Evolutionary conservation across 2,797 vertebrate species (phyloP).

Genomic region (Sarcophilus harrisii): DNA sequence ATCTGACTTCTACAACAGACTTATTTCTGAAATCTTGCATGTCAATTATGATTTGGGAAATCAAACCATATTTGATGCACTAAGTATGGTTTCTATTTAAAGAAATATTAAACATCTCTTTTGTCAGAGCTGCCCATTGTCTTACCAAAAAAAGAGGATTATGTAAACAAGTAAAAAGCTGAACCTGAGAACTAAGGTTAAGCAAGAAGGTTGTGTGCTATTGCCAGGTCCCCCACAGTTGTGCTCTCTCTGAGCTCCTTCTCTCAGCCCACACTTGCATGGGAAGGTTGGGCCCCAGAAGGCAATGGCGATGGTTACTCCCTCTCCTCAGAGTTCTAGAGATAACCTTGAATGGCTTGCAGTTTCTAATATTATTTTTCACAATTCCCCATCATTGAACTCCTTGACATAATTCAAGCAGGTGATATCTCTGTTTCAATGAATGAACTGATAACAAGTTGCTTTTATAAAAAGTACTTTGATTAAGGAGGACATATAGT

Average conservation of each 20-base stretch:
- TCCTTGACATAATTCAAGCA: background rate
- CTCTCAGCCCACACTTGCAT: background rate
- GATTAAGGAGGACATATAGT: background rate
- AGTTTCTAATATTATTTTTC: background rate
- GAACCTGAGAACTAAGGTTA: background rate
- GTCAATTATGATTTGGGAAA: background rate
- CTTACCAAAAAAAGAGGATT: background rate
- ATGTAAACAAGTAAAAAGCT: background rate
- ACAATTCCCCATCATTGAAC: background rate
- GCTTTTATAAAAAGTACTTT: background rate
- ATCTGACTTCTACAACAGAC: background rate
- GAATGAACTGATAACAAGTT: background rate
- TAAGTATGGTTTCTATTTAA: background rate
- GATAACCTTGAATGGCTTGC: background rate
- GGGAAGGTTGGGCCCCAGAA: background rate
- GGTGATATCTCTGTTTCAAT: background rate
- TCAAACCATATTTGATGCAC: background rate
- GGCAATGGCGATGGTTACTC: background rate
- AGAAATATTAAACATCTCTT: background rate
- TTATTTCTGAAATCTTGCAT: background rate
- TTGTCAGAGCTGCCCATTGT: background rate
- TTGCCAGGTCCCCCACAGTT: background rate
- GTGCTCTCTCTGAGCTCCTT: background rate
- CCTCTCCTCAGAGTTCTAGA: background rate
- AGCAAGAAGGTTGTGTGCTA: background rate